Base-by-base conservation (phyloP, 1,140 invertebrate genomes). In the Drosophila saltans region DNA sequence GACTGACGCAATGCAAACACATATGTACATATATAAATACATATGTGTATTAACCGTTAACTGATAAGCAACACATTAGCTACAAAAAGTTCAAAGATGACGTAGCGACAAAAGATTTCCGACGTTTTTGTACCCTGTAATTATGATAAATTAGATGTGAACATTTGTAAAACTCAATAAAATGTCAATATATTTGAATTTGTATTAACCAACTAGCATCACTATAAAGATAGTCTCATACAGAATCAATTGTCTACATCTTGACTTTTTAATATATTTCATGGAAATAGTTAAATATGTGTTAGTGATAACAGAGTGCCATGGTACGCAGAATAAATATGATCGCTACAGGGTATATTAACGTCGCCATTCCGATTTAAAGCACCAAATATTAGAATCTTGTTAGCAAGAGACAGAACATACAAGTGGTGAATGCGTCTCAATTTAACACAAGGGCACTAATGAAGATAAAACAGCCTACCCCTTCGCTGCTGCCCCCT, bases 391-490 rank as follows among this genome's bases (percentile, higher is more conserved):
- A 30, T 30, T 2, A 30, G 28, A 30, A 30, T 30, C 4, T 30
- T 30, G 2, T 2, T 30, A 30, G 28, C 28, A 2, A 30, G 28
- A 30, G 28, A 30, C 28, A 30, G 28, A 30, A 30, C 2, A 30
- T 30, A 4, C 33, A 36, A 6, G 33, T 36, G 33, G 33, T 7
- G 33, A 60, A 24, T 26, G 58, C 21, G 16, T 48, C 45, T 48
- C 2, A 48, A 61, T 33, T 67, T 60, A 80, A 56, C 71, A 78
- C 69, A 79, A 79, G 60, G 36, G 55, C 64, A 40, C 69, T 86
- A 86, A 86, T 77, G 76, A 88, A 88, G 75, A 83, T 82, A 79
- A 61, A 61, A 61, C 36, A 56, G 68, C 41, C 52, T 66, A 57
- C 16, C 24, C 30, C 16, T 16, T 16, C 16, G 16, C 16, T 16